Conservation (phyloP, 1,140 invertebrate genomes). For the Zaprionus inermis region DNA sequence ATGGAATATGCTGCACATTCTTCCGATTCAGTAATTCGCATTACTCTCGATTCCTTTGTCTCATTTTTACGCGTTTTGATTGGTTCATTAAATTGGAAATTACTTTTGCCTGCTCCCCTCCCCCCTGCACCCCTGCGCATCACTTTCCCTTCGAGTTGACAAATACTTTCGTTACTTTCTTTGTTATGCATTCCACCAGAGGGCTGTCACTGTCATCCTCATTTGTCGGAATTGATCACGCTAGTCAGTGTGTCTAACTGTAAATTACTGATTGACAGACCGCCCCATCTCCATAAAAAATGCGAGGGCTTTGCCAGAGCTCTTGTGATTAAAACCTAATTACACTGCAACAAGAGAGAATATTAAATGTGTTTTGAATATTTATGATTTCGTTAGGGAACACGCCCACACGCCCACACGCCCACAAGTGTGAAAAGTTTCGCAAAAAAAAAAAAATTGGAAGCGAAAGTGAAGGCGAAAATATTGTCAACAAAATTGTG, state of each 20-base stretch:
- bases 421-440: slow-evolving; percentile 64
- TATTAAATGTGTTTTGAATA: slow-evolving; percentile 82
- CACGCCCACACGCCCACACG: slow-evolving; percentile 9
- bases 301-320: slow-evolving; percentile 18
- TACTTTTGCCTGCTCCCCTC: neutral
- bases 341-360: slow-evolving; percentile 63
- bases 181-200: neutral
- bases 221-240: slow-evolving; percentile 73
- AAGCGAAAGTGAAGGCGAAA: slow-evolving; percentile 40
- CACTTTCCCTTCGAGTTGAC: neutral
- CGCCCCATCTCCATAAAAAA: slow-evolving; percentile 17
- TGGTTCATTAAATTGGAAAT: slow-evolving; percentile 17
- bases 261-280: slow-evolving; percentile 54
- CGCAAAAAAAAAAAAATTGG: slow-evolving; percentile 28
- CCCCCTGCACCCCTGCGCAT: neutral
- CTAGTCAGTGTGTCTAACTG: slow-evolving; percentile 37
- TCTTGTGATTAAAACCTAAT: slow-evolving; percentile 77
- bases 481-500: slow-evolving; percentile 76
- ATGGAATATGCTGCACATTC: neutral
- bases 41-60: neutral
- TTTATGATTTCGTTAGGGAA: slow-evolving; percentile 71
- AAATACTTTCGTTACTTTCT: slow-evolving; percentile 30
- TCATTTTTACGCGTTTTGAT: neutral
- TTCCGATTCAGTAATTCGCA: neutral
- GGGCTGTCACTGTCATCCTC: slow-evolving; percentile 34